Evolutionary conservation across 2,888 invertebrate genomes (phyloP).

Genomic region (Nymphalis polychloros): DNA sequence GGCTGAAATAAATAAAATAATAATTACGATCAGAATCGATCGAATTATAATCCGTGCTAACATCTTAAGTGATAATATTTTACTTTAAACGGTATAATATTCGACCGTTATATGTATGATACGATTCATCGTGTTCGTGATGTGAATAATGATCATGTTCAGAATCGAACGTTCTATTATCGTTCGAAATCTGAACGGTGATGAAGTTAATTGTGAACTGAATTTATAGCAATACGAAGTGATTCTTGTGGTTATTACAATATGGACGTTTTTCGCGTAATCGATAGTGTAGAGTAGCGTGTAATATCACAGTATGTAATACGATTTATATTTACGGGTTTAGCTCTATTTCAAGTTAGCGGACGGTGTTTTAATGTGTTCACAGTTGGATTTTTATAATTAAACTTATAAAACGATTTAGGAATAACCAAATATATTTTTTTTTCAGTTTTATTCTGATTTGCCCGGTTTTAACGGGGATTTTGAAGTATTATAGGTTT

Average conservation of each 20-base stretch:
- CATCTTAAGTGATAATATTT: slow-evolving; percentile 1
- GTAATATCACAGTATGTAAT: slow-evolving; percentile 62
- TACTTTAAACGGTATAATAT: slow-evolving; percentile 1
- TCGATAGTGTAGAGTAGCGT: slow-evolving; percentile 44
- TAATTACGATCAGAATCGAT: slow-evolving; percentile 20
- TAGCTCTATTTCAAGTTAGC: slow-evolving; percentile 74
- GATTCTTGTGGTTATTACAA: slow-evolving; percentile 38
- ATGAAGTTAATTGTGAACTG: slow-evolving; percentile 42
- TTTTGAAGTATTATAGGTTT: slow-evolving; percentile 76
- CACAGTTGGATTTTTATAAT: slow-evolving; percentile 67
- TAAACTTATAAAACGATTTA: slow-evolving; percentile 56
- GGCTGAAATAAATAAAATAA: slow-evolving; percentile 29
- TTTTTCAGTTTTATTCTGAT: slow-evolving; percentile 41
- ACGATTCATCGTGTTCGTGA: not conserved
- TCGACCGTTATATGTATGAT: not conserved
- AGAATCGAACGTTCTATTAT: slow-evolving; percentile 20
- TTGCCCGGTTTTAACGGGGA: slow-evolving; percentile 76
- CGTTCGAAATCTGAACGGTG: slow-evolving; percentile 26
- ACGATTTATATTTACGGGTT: slow-evolving; percentile 73
- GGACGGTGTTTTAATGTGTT: slow-evolving; percentile 74
- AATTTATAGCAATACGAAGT: slow-evolving; percentile 45
- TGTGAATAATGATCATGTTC: slow-evolving; percentile 2
- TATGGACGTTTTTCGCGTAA: slow-evolving; percentile 46
- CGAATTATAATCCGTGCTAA: slow-evolving; percentile 11
- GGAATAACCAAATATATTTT: slow-evolving; percentile 68